Evolutionary conservation across 2,888 invertebrate species (phyloP), one percentile per base, ranked within the genome.

Genomic region (Drosophila nr. perissopoda): DNA sequence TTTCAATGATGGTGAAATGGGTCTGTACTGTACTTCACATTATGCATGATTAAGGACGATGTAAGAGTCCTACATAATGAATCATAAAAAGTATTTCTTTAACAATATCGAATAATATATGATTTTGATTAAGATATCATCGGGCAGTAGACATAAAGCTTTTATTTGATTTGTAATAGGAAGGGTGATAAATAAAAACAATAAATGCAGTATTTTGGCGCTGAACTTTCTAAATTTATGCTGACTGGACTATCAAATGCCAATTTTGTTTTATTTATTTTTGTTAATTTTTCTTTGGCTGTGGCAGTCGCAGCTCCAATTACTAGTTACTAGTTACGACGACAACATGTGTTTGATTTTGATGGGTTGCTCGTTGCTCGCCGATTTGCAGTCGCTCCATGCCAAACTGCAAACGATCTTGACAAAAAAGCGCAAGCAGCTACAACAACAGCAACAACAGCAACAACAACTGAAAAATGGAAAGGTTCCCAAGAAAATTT

Each of bases 401-500:
- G 36, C 21, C 33, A 18, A 60, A 53, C 67, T 65, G 74, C 78
- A 59, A 67, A 69, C 73, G 79, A 79, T 74, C 76, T 75, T 78
- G 74, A 77, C 74, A 77, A 77, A 66, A 79, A 67, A 70, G 72
- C 63, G 76, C 62, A 70, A 34, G 54, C 76, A 63, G 46, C 56
- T 54, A 69, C 42, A 66, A 53, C 31, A 29, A 51, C 25, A 61
- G 31, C 48, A 64, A 62, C 52, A 67, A 67, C 21, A 70, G 31
- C 48, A 64, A 62, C 52, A 67, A 67, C 21, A 70, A 51, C 40
- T 56, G 58, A 66, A 70, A 76, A 76, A 81, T 70, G 76, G 81
- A 84, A 87, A 88, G 81, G 89, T 88, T 88, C 87, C 87, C 87
- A 88, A 88, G 87, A 89, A 88, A 88, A 88, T 88, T 88, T 88